Evolutionary conservation across 2,113 vertebrate genomes (phyloP).

Genomic region (Synchiropus splendidus): DNA sequence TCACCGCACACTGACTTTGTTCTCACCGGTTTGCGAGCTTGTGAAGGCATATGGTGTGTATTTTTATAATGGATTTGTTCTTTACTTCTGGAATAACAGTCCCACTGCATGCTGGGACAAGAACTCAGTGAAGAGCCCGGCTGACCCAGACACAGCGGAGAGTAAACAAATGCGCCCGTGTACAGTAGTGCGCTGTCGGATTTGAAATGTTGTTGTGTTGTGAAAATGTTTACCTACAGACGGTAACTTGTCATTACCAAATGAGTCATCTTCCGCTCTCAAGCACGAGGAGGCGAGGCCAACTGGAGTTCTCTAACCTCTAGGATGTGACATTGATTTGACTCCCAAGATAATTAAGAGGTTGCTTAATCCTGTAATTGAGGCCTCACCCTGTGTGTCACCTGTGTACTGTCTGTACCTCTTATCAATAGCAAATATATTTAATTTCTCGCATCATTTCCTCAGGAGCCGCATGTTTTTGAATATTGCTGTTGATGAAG

Average conservation of each 20-base stretch:
- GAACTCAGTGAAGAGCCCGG: constrained; percentile 54
- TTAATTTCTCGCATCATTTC: no score
- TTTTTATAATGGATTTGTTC: constrained; percentile 57
- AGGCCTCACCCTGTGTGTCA: constrained; percentile 18
- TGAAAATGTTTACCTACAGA: not conserved
- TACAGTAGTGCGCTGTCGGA: no score
- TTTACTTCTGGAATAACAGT: constrained; percentile 47
- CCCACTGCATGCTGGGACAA: constrained; percentile 51
- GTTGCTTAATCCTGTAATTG: constrained; percentile 47
- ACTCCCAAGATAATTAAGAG: constrained; percentile 33
- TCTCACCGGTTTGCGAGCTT: constrained; percentile 30
- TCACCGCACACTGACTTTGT: constrained; percentile 19
- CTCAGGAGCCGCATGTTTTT: no score
- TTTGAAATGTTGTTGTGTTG: not conserved
- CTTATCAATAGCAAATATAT: constrained; percentile 17
- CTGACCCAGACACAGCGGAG: constrained; percentile 48
- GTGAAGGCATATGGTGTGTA: constrained; percentile 41
- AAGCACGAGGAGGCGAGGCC: constrained; percentile 31
- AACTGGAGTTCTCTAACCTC: constrained; percentile 31
- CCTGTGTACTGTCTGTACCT: constrained; percentile 1
- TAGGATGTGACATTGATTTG: constrained; percentile 33
- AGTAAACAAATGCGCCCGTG: constrained; percentile 39
- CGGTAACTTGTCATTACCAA: constrained; percentile 24
- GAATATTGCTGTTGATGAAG: no score
- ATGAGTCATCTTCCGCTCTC: constrained; percentile 39